Base-by-base conservation (phyloP, 2,797 vertebrate species). In the Toxotes lorentzi region DNA sequence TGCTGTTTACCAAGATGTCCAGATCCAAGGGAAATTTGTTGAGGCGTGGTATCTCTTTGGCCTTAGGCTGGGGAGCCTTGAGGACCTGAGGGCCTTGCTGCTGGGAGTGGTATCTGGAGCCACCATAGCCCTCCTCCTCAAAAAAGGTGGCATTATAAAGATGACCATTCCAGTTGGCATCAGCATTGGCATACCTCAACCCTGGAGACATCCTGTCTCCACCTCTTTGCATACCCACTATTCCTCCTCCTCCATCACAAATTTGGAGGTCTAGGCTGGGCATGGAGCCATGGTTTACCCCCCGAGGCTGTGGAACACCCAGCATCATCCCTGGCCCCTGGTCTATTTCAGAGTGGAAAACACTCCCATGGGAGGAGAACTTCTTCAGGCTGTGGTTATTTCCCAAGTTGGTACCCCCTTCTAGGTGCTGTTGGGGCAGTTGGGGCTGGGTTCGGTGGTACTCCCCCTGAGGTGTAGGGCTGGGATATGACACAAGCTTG, bases 231-330 rank as follows among this genome's bases (percentile, higher is more conserved):
- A 85, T 48, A 21, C 58, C 67, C 40, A 50, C 30, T 16, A 61
- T 60, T 72, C 73, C 86, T 50, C 85, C n/a, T 5, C 68, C 71
- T 64, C 93, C 95, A 86, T 96, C 95, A 0, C 89, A 74, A 17
- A 95, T 95, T 80, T 96, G 95, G 58, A 96, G 92, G 84, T 97
- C 96, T 65, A 96, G 87, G 1, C 94, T 93, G 0, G 96, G 94
- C 92, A 96, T 90, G 0, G 94, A 96, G 40, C 94, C 87, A 34
- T 93, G 95, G 84, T 91, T 95, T 7, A 83, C 32, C 3, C 84
- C 47, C 1, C 68, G 45, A 35, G 90, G 80, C 35, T 94, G 93
- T 7, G 91, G 88, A 47, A 77, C 77, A 2, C 63, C 86, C 23
- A 72, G 13, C 56, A 69, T 57, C 43, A 71, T n/a, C 13, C 64